These are phyloP conservation scores for Leptopterna dolabrata DNA, from an alignment of 2,888 invertebrate species.

Conservation along the genomic window DNA sequence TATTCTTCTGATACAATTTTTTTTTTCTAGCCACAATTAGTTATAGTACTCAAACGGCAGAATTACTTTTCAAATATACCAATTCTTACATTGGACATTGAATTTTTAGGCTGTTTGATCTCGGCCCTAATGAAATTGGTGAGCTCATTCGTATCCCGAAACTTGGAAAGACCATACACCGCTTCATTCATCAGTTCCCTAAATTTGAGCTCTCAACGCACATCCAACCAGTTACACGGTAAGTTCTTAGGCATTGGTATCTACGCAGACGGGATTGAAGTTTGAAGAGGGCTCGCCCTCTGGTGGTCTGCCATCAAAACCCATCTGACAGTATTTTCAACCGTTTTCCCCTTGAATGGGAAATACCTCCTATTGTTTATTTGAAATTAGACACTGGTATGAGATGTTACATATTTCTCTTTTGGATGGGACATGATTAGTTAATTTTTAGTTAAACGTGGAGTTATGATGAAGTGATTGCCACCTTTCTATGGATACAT, in stretches of 20 bases:
- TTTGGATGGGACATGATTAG: no score
- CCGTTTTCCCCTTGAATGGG: no score
- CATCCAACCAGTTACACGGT: conserved; percentile 94
- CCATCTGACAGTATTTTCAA: neutral
- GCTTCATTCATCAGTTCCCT: conserved; percentile 96
- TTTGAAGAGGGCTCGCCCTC: no score
- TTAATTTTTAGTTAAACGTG: no score
- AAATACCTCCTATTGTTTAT: no score
- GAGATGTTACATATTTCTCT: no score
- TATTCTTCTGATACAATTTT: neutral
- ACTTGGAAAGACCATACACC: conserved; percentile 94
- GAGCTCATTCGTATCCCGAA: conserved; percentile 93
- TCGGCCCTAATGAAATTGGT: conserved; percentile 97
- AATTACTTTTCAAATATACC: neutral
- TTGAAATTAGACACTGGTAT: no score
- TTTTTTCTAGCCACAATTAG: no score
- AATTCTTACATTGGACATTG: neutral
- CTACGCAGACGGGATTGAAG: no score
- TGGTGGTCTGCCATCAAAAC: neutral
- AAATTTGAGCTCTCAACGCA: conserved; percentile 96
- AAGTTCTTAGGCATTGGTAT: conserved; percentile 12
- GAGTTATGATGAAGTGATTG: no score
- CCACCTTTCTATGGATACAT: no score
- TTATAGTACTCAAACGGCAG: no score
- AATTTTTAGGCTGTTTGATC: conserved; percentile 81